Conservation (phyloP, 2,797 vertebrate genomes). For the Petrocephalus schoutedeni region DNA sequence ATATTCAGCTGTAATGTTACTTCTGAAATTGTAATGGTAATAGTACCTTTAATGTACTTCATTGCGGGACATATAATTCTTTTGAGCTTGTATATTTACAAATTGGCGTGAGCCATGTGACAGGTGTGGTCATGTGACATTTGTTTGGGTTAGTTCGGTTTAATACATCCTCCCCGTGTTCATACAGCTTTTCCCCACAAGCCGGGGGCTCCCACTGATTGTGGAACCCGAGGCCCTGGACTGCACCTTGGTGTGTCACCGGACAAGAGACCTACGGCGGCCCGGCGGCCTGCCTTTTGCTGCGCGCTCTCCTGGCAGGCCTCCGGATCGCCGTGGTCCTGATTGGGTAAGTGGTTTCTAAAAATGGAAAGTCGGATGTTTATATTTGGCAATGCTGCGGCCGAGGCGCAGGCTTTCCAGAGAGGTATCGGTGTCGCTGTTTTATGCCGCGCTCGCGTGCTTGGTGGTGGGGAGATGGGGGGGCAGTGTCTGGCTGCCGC, state of each 20-base stretch:
- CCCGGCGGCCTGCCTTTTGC: neutral
- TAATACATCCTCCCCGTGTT: neutral
- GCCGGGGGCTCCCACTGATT: neutral
- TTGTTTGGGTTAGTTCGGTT: neutral
- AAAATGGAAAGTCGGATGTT: neutral
- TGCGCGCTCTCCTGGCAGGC: neutral
- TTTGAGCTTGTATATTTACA: neutral
- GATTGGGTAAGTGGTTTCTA: constrained; percentile 6
- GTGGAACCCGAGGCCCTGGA: neutral
- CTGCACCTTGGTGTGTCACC: neutral
- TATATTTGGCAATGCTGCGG: neutral
- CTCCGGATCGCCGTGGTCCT: neutral
- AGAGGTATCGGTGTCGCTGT: neutral
- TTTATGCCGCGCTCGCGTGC: neutral
- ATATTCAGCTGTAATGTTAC: too few species aligned
- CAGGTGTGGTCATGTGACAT: neutral
- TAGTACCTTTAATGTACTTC: neutral
- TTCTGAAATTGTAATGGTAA: too few species aligned
- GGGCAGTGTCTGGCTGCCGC: neutral
- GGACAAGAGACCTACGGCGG: neutral
- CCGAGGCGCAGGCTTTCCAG: neutral
- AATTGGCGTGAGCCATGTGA: neutral
- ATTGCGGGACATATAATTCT: neutral
- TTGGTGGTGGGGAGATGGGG: too few species aligned
- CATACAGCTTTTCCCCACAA: neutral